A percentile compares a stretch with the other conserved stretches of the same genome.
These are phyloP conservation scores for Epinotia demarniana DNA, from an alignment of 2,888 invertebrate genomes.

Conservation along the genomic window DNA sequence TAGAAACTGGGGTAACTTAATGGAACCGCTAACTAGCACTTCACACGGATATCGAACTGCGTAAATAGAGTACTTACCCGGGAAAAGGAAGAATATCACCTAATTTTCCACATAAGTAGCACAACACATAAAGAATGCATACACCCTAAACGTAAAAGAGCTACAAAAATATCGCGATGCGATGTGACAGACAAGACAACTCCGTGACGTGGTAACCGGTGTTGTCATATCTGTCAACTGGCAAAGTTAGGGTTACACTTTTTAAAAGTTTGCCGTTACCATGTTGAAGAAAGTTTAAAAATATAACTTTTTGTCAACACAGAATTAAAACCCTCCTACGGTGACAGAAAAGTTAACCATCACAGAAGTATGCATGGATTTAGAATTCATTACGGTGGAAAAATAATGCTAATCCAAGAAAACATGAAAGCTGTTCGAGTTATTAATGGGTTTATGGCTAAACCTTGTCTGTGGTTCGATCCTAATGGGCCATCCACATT, in stretches of 20 bases:
- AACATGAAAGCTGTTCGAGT: background rate
- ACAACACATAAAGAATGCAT: conserved; percentile 84
- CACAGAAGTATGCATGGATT: background rate
- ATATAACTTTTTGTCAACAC: background rate
- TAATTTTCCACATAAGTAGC: conserved; percentile 85
- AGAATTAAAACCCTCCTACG: background rate
- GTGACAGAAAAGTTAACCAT: background rate
- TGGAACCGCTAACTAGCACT: conserved; percentile 48
- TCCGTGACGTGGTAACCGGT: conserved; percentile 82
- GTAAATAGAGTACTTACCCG: conserved; percentile 68
- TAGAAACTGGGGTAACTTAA: conserved; percentile 51
- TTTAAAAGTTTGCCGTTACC: background rate
- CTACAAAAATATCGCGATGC: conserved; percentile 84
- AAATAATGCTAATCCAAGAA: background rate
- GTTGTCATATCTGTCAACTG: conserved; percentile 58
- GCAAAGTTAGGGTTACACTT: conserved; percentile 30
- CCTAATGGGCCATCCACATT: too few species aligned
- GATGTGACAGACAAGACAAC: conserved; percentile 74
- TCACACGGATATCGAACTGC: conserved; percentile 37
- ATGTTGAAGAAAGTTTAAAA: background rate
- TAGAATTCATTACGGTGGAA: background rate
- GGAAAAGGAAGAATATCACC: conserved; percentile 81
- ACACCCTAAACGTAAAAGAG: conserved; percentile 82
- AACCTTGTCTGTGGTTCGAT: background rate
- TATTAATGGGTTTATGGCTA: background rate